Conservation (phyloP, 2,113 vertebrate genomes). For the Carassius carassius region DNA sequence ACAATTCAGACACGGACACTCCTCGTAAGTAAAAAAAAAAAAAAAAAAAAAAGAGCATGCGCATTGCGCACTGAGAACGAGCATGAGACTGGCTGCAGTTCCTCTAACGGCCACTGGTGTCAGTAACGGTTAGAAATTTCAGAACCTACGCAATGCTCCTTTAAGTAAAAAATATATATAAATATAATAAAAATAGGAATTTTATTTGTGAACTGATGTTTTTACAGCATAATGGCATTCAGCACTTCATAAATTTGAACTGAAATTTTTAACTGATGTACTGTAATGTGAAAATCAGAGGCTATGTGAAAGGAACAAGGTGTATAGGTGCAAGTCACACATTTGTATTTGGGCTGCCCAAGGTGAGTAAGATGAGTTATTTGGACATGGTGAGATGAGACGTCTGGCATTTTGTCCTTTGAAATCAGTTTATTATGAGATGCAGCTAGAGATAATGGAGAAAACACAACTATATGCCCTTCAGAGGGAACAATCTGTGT, state of each 20-base stretch:
- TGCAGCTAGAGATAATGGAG: background rate
- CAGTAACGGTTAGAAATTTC: too few relatives aligned
- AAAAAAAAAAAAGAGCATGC: too few relatives aligned
- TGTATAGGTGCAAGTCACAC: background rate
- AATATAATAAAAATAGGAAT: too few relatives aligned
- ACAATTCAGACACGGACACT: too few relatives aligned
- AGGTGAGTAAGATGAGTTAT: background rate
- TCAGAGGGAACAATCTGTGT: background rate
- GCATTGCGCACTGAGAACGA: too few relatives aligned
- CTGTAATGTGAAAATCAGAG: too few relatives aligned
- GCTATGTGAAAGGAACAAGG: background rate
- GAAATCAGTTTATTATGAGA: constrained; percentile 10
- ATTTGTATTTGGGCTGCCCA: background rate
- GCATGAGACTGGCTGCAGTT: too few relatives aligned
- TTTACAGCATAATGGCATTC: too few relatives aligned
- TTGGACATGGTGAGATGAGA: background rate
- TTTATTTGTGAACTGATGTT: background rate
- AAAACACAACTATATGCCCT: background rate
- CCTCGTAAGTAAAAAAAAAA: too few relatives aligned
- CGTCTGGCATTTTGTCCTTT: background rate
- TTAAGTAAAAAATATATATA: too few relatives aligned
- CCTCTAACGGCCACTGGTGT: too few relatives aligned
- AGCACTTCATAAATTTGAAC: background rate
- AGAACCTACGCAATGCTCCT: too few relatives aligned
- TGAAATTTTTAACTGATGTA: background rate